Evolutionary conservation across 2,888 invertebrate species (phyloP), one percentile per base, ranked within the genome.

Genomic region (Parnassius glacialis): DNA sequence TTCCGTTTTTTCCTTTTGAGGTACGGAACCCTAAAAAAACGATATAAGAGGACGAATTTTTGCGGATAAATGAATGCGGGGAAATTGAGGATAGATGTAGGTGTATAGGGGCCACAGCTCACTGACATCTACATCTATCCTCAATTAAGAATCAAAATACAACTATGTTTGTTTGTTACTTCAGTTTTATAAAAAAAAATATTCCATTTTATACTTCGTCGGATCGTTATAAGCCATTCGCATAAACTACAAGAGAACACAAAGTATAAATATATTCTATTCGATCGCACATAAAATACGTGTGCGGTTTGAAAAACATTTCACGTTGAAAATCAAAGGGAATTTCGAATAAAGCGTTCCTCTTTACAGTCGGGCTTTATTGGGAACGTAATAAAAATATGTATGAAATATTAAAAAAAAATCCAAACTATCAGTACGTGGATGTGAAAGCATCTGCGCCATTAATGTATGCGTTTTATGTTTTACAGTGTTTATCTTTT

Each of bases 301-400:
- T 41, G 62, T 45, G 65, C 50, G 62, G 59, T 57, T 62, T 44
- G 52, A 52, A 63, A 61, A 65, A 63, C 57, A 65, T 61, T 58
- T 52, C 25, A 20, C 25, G 34, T 47, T 58, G 13, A 9, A 42
- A 58, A 56, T 54, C 59, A 65, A 65, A 61, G 57, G 43, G 59
- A 57, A 57, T 65, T 57, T 53, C 44, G 42, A 53, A 55, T 57
- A 57, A 61, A 61, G 34, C 50, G 52, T 52, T 45, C 56, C 61
- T 45, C 47, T 43, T 42, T 41, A 50, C 54, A 50, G 43, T 45
- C 41, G 54, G 51, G 60, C 55, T 60, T 60, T 60, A 60, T 51
- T 50, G 60, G 50, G 50, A 13, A 51, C 42, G 55, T 55, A 50
- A 60, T 60, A 48, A 48, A 48, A 48, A 48, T 48, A 48, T 48